Base-by-base conservation (phyloP, 30 jellyfish, hydroid and myxozoan genomes). In the Hydractinia symbiolongicarpus region DNA sequence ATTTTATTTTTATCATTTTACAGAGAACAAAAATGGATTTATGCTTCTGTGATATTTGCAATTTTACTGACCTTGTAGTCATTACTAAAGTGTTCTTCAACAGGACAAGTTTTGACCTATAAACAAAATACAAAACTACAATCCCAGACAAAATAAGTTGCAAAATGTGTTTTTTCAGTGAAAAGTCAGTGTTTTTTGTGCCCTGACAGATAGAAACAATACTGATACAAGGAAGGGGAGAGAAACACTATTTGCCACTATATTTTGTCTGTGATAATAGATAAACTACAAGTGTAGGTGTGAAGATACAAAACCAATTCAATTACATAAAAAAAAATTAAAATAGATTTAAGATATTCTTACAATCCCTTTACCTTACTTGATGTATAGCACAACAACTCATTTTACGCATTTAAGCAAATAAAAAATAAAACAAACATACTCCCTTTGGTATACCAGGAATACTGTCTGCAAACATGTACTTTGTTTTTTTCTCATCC, bases 31-130 rank as follows among this genome's bases (percentile, higher is more conserved):
- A 30, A 30, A 30, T 30, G 44, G 44, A 30, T 30, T 30, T 30
- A 30, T 30, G 44, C 44, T 30, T 30, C 44, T 30, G 44, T 30
- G 44, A 30, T 30, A 30, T 30, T 30, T 2, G 2, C 19, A 58
- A 55, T 10, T 55, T 4, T 50, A 30, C 67, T 90, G 54, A 89
- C 97, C 95, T 90, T 90, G 71, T 90, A 90, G 79, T 90, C 95
- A 54, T 90, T 90, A 71, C 97, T 90, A 86, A 90, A 90, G 81
- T 90, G 85, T 76, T 90, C 97, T 74, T 90, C 97, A 5, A 88
- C 61, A 15, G 97, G 97, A 67, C 90, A 86, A 10, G 10, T 58
- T 5, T 68, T 85, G 55, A 86, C 86, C 97, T 90, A 83, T 1
- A 76, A 6, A 44, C 58, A 51, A 78, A 78, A 85, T 10, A 67